phyloP scores from a whole-genome alignment of 2,888 invertebrate species.

The Himalopsyche tibetana region DNA sequence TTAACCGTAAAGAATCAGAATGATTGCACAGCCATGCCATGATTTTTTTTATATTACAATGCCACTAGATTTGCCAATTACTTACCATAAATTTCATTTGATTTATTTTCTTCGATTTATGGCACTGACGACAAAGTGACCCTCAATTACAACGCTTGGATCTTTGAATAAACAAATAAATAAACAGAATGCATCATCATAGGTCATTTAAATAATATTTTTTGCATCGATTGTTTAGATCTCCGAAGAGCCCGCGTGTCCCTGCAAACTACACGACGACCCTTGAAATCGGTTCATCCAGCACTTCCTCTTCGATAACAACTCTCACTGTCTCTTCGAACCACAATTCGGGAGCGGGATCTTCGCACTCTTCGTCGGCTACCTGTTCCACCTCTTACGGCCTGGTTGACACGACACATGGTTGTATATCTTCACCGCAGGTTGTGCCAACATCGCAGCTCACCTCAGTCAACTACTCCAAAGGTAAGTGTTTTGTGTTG shows the following conservation, averaged over 20 bases:
- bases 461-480: constrained; percentile 68
- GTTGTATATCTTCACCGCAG: constrained; percentile 59
- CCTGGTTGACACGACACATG: constrained; percentile 55
- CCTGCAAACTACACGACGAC: constrained; percentile 76
- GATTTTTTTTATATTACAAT: too few relatives aligned
- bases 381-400: constrained; percentile 27
- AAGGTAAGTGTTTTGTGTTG: constrained; percentile 66
- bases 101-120: too few relatives aligned
- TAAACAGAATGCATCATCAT: too few relatives aligned
- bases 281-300: constrained; percentile 76
- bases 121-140: too few relatives aligned
- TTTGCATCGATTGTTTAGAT: constrained; percentile 12
- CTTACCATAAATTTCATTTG: too few relatives aligned
- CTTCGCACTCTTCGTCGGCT: constrained; percentile 46
- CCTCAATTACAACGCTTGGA: too few relatives aligned
- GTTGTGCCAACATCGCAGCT: constrained; percentile 62
- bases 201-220: too few relatives aligned
- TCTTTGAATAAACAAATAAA: too few relatives aligned
- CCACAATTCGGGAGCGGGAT: constrained; percentile 25
- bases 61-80: too few relatives aligned
- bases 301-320: constrained; percentile 44
- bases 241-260: constrained; percentile 60
- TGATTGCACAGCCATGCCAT: too few relatives aligned
- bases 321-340: constrained; percentile 29
- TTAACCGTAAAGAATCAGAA: too few relatives aligned